phyloP scores from a whole-genome alignment of 2,113 vertebrate genomes.

The Desmodus rotundus region DNA sequence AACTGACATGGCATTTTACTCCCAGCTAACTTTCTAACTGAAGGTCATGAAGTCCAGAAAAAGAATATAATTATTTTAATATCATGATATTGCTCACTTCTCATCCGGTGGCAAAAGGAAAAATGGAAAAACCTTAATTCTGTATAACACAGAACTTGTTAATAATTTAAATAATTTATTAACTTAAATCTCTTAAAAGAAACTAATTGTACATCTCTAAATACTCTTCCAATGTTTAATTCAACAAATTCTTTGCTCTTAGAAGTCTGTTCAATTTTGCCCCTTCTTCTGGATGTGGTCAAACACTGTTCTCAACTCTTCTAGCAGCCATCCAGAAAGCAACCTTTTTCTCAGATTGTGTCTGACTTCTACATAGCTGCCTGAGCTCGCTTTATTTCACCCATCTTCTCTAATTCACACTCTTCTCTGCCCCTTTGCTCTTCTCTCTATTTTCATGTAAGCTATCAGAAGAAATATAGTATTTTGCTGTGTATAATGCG shows the following conservation, averaged over 20 bases:
- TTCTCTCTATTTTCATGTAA: not conserved
- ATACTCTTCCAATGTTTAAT: not conserved
- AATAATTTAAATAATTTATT: not conserved
- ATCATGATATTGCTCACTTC: not conserved
- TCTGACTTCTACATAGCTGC: not conserved
- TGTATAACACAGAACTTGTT: not conserved
- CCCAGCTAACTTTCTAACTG: not conserved
- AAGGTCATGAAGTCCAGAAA: constrained; percentile 16
- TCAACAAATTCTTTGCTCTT: constrained; percentile 23
- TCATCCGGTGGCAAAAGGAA: not conserved
- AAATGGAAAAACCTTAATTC: not conserved
- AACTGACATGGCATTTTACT: not conserved
- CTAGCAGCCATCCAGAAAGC: not conserved
- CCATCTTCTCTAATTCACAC: not conserved
- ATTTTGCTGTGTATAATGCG: too few relatives aligned
- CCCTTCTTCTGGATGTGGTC: not conserved
- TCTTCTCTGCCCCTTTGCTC: not conserved
- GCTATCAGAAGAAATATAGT: not conserved
- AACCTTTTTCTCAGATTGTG: not conserved
- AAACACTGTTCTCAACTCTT: not conserved
- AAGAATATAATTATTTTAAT: constrained; percentile 19
- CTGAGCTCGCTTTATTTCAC: not conserved
- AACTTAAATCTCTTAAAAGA: constrained; percentile 2
- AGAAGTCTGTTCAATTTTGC: not conserved
- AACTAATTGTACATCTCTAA: constrained; percentile 21